A percentile compares a stretch with the other conserved stretches of the same genome.
These are phyloP conservation scores for Globicephala melas DNA, from an alignment of 2,113 vertebrate genomes.

Conservation along the genomic window DNA sequence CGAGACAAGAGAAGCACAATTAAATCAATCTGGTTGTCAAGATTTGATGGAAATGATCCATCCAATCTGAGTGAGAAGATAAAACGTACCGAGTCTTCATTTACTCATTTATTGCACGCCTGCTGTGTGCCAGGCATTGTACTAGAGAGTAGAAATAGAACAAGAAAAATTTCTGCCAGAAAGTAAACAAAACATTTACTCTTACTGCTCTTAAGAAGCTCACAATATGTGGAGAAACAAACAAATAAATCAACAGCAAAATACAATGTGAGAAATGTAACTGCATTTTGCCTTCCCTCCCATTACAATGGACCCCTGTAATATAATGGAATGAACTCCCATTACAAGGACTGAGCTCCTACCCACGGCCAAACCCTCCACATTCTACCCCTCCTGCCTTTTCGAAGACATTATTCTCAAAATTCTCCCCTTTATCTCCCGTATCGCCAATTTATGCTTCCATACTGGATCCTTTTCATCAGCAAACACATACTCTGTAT, in stretches of 20 bases:
- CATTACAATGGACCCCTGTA: not conserved
- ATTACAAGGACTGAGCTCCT: not conserved
- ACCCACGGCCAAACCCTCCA: not conserved
- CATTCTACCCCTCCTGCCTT: not conserved
- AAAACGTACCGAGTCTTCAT: conserved; percentile 32
- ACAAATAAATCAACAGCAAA: conserved; percentile 45
- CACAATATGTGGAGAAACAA: conserved; percentile 42
- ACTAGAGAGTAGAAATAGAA: conserved; percentile 23
- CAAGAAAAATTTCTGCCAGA: conserved; percentile 20
- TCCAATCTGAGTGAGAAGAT: not conserved
- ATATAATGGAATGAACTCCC: not conserved
- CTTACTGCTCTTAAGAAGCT: conserved; percentile 47
- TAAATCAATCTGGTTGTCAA: conserved; percentile 52
- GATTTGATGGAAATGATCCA: conserved; percentile 33
- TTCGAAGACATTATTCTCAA: not conserved
- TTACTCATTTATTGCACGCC: not conserved
- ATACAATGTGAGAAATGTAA: not conserved
- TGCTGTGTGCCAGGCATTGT: conserved; percentile 6
- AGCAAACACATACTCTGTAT: not conserved
- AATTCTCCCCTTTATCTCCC: not conserved
- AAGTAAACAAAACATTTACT: conserved; percentile 46
- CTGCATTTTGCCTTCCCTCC: not conserved
- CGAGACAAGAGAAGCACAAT: not conserved
- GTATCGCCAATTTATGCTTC: not conserved
- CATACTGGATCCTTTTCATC: not conserved